A percentile compares a stretch with the other conserved stretches of the same genome.
Conservation (phyloP, 1,140 invertebrate species). For the Asobara japonica region DNA sequence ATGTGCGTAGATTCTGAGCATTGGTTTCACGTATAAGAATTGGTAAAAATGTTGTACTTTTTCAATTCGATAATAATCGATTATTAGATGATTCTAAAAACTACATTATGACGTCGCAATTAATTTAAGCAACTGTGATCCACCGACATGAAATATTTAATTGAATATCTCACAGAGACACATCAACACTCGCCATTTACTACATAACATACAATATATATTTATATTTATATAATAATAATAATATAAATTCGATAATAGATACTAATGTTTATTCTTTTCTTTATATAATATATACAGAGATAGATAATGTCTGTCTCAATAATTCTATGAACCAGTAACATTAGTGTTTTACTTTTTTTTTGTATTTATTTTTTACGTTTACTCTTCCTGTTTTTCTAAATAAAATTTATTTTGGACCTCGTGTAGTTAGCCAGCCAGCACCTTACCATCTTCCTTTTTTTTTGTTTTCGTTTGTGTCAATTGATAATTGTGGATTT, state of each 20-base stretch:
- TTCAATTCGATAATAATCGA: too few species aligned
- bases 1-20: conserved; percentile 27
- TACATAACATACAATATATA: conserved; percentile 66
- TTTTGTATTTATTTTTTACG: too few species aligned
- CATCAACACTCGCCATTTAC: conserved; percentile 61
- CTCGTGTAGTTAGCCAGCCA: conserved; percentile 61
- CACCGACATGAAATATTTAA: conserved; percentile 38
- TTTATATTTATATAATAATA: conserved; percentile 47
- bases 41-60: conserved; percentile 29
- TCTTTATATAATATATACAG: conserved; percentile 55
- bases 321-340: conserved; percentile 62
- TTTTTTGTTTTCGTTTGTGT: too few species aligned
- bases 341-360: conserved; percentile 53
- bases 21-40: conserved; percentile 21
- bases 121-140: background rate
- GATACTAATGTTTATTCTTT: conserved; percentile 51
- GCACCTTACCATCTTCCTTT: conserved; percentile 56
- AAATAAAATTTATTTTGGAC: conserved; percentile 65
- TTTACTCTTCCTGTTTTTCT: conserved; percentile 11
- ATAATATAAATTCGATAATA: conserved; percentile 43
- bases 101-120: background rate
- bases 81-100: background rate
- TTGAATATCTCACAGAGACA: conserved; percentile 61
- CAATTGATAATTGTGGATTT: too few species aligned
- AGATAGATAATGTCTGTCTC: conserved; percentile 55